Evolutionary conservation across 2,797 vertebrate genomes (phyloP).

Genomic region (Sebastes diaconus): DNA sequence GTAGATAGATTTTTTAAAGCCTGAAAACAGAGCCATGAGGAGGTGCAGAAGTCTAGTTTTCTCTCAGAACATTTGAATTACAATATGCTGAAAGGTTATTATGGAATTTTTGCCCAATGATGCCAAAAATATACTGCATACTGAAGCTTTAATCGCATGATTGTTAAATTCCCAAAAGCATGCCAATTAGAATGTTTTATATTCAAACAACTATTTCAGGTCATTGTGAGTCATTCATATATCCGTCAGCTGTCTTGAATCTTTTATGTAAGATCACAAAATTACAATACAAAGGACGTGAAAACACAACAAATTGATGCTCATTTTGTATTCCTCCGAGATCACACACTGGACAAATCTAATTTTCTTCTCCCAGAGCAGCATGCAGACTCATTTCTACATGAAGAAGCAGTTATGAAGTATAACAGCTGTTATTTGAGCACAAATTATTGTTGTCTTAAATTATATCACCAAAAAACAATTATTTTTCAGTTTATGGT

Average conservation of each 20-base stretch:
- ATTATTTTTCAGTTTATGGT: neutral
- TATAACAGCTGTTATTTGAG: neutral
- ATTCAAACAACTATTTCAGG: neutral
- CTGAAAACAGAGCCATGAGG: too few species aligned
- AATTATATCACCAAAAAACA: neutral
- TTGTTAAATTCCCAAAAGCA: neutral
- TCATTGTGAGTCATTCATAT: neutral
- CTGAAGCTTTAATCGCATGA: too few species aligned
- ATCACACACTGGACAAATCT: neutral
- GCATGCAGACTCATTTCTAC: neutral
- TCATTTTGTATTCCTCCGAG: neutral
- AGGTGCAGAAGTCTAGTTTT: too few species aligned
- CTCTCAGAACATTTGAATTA: too few species aligned
- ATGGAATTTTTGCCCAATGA: too few species aligned
- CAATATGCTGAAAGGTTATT: too few species aligned
- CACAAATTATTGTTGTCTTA: neutral
- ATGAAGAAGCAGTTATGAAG: neutral
- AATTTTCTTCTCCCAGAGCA: neutral
- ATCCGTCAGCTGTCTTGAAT: neutral
- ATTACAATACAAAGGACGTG: neutral
- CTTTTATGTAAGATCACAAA: neutral
- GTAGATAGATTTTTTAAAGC: accelerated
- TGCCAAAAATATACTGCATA: accelerated
- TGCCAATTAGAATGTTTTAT: neutral
- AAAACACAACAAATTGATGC: neutral